These are phyloP conservation scores for Cairina moschata DNA, from an alignment of 2,113 vertebrate genomes.

Conservation along the genomic window DNA sequence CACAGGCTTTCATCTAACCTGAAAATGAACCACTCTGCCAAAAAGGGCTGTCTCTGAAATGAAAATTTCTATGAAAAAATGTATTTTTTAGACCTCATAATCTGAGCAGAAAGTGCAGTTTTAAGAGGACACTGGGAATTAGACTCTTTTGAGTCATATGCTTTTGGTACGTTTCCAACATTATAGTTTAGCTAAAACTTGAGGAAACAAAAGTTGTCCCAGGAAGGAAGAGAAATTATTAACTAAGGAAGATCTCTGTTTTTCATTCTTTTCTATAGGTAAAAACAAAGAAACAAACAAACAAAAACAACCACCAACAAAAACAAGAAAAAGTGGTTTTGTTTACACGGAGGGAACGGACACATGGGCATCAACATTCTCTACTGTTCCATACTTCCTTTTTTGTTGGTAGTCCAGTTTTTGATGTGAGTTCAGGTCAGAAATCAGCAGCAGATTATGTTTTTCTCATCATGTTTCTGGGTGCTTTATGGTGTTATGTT, in stretches of 20 bases:
- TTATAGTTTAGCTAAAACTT: neutral
- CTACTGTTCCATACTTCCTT: neutral
- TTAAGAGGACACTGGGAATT: neutral
- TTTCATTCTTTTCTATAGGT: neutral
- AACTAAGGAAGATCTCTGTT: neutral
- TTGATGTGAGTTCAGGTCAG: neutral
- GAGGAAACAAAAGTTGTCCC: neutral
- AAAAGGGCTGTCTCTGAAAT: neutral
- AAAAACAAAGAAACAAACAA: neutral
- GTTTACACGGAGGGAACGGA: neutral
- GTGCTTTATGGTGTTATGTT: neutral
- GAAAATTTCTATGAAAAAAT: neutral
- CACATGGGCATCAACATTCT: neutral
- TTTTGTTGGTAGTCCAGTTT: neutral
- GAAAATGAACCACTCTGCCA: neutral
- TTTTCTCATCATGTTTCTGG: slow-evolving; percentile 5
- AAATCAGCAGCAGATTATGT: neutral
- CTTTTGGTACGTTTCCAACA: neutral
- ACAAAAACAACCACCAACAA: too few species aligned
- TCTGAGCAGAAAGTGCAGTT: neutral
- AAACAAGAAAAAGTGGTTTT: neutral
- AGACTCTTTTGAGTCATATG: neutral
- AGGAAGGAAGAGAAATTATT: neutral
- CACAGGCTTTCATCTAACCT: neutral
- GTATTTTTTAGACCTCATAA: neutral